Evolutionary conservation across 2,113 vertebrate genomes (phyloP).

Genomic region (Irena cyanogastra): DNA sequence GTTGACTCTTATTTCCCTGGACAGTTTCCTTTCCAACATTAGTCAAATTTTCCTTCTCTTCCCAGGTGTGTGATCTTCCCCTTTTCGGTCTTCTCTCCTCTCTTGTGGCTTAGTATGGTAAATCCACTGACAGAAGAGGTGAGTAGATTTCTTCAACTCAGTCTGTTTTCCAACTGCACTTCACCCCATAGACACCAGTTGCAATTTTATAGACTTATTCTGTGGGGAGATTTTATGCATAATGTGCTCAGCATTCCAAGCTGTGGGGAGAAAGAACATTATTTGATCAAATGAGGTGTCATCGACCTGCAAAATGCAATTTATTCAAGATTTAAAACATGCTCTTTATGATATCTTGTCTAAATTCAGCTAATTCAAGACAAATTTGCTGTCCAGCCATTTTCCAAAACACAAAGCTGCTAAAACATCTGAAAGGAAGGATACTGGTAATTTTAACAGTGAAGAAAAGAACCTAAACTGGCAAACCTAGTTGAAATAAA

Average conservation of each 20-base stretch:
- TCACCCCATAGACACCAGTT: neutral
- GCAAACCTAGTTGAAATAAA: neutral
- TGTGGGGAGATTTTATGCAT: neutral
- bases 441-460: neutral
- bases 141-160: neutral
- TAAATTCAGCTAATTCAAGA: neutral
- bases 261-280: neutral
- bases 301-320: neutral
- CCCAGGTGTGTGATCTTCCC: neutral
- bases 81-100: neutral
- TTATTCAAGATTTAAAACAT: neutral
- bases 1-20: neutral
- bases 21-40: neutral
- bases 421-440: neutral
- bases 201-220: neutral
- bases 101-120: neutral
- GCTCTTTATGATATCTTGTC: neutral
- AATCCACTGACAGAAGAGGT: neutral
- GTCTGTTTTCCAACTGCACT: neutral
- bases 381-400: neutral
- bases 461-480: neutral
- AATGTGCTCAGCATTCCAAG: neutral
- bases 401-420: neutral
- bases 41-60: neutral
- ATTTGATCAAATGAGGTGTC: neutral